phyloP scores from a whole-genome alignment of 37 sponge, comb jelly and placozoan species.

The Beroe ovata region DNA sequence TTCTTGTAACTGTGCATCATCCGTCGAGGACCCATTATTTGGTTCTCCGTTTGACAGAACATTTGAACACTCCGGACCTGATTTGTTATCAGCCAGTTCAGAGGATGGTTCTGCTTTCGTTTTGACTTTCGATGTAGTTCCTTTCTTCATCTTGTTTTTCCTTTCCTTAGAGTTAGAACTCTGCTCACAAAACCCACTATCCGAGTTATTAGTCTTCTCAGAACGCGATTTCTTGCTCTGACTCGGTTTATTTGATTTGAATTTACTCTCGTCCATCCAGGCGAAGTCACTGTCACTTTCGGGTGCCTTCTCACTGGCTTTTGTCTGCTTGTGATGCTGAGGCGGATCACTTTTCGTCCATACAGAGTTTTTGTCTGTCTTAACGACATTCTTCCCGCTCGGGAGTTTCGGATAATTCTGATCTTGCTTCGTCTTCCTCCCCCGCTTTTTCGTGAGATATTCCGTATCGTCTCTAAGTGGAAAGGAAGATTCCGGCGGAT shows the following conservation, averaged over 20 bases:
- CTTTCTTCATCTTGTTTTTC: no score
- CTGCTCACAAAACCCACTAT: not conserved
- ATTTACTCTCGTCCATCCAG: not conserved
- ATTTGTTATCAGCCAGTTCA: no score
- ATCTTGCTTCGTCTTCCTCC: not conserved
- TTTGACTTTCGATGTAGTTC: no score
- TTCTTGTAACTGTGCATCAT: no score
- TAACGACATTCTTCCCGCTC: not conserved
- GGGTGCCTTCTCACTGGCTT: no score
- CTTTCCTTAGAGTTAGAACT: no score
- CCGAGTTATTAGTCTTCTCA: not conserved
- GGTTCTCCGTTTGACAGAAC: not conserved
- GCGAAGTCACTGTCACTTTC: not conserved
- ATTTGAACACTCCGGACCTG: not conserved
- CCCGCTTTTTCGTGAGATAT: not conserved
- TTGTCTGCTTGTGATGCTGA: no score
- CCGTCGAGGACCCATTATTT: not conserved
- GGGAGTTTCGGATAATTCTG: not conserved
- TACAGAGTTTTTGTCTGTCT: not conserved
- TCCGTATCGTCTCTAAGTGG: conserved; percentile 8
- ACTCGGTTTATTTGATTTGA: not conserved
- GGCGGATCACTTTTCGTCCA: not conserved
- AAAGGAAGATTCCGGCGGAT: not conserved
- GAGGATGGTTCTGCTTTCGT: no score
- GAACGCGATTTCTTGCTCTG: not conserved